These are phyloP conservation scores for Rhyacophila brunnea DNA, from an alignment of 1,140 invertebrate genomes.

Conservation along the genomic window DNA sequence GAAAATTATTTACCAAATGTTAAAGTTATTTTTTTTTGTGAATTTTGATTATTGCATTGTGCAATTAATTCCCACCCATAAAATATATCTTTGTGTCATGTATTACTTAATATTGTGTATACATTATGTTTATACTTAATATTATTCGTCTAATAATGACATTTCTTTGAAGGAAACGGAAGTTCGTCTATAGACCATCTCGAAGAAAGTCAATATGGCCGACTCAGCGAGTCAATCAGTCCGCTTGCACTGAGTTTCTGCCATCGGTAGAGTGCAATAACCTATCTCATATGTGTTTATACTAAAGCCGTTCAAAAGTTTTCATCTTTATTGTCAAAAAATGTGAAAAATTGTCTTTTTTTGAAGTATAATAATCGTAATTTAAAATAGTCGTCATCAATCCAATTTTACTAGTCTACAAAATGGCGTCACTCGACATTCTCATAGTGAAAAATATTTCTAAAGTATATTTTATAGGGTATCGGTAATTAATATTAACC, in stretches of 20 bases:
- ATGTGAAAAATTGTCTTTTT: slow-evolving; percentile 1
- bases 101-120: no score
- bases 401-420: slow-evolving; percentile 48
- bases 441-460: slow-evolving; percentile 52
- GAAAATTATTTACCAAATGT: no score
- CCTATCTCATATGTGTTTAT: slow-evolving; percentile 19
- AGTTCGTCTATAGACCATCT: slow-evolving; percentile 7
- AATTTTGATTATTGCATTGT: no score
- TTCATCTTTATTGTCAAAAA: not conserved
- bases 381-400: slow-evolving; percentile 48
- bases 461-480: slow-evolving; percentile 16
- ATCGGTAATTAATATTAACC: not conserved
- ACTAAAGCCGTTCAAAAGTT: slow-evolving; percentile 1
- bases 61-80: no score
- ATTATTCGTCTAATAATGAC: no score
- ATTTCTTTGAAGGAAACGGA: slow-evolving; percentile 19
- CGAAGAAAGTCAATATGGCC: slow-evolving; percentile 26
- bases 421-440: slow-evolving; percentile 57
- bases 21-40: no score
- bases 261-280: slow-evolving; percentile 21
- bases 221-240: slow-evolving; percentile 12
- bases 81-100: no score
- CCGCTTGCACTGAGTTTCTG: slow-evolving; percentile 13
- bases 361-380: not conserved
- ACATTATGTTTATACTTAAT: no score